Evolutionary conservation across 2,797 vertebrate genomes (phyloP), one percentile per base, ranked within the genome.

Genomic region (Channallabes apus): DNA sequence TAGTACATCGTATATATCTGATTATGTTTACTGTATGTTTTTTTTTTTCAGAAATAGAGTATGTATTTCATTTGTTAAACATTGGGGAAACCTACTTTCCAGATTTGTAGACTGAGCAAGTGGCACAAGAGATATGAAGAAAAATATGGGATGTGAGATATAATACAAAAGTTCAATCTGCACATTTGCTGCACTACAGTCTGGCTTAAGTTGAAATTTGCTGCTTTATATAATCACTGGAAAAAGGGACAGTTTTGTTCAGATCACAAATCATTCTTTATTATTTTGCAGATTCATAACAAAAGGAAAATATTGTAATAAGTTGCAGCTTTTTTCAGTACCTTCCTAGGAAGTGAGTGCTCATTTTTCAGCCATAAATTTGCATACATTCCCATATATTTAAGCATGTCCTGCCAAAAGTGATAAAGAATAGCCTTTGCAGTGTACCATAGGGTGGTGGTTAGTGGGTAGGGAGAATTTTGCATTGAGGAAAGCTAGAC

Each of bases 261-360:
- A 85, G 92, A 92, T 91, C 91, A 94, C 94, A 94, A 95, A 95
- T 95, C 93, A 94, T 93, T 94, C 91, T 91, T 93, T 94, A 95
- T 94, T 91, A 93, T 93, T 92, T 88, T 27, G 88, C 77, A 73
- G 91, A 93, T 92, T 90, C 89, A 93, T 92, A 94, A 94, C 92
- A 94, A 92, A 93, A 90, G 93, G 82, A 90, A 92, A 93, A 93
- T 93, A 93, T 93, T 95, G 87, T 93, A 94, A 95, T 91, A 90
- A 96, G 93, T 87, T 79, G 12, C 87, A 90, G 88, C 85, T 81
- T 91, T 91, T 91, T 88, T 89, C 89, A 90, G 87, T 90, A 92
- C 91, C 90, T 88, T 90, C 90, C 92, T 83, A 83, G 20, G 84
- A 91, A 91, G 92, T 91, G 91, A 92, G 90, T 83, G 71, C 89